A percentile compares a stretch with the other conserved stretches of the same genome.
Evolutionary conservation across 2,113 vertebrate genomes (phyloP).

Genomic region (Microtus pennsylvanicus): DNA sequence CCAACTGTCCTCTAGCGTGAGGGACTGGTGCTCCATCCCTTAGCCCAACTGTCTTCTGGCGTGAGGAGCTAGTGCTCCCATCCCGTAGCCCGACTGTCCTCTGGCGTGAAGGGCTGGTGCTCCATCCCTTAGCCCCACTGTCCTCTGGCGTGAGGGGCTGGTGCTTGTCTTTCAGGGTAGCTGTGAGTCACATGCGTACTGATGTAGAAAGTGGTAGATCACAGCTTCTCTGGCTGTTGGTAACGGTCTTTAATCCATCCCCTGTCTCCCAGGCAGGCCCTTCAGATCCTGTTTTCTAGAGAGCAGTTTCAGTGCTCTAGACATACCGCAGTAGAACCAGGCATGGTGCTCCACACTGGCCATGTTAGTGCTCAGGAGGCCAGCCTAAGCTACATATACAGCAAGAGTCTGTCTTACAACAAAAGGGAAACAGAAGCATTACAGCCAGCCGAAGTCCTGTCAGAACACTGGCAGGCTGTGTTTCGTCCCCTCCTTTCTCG

Average conservation of each 20-base stretch:
- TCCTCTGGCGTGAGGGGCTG: not conserved
- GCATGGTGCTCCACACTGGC: not conserved
- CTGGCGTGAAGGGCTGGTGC: not conserved
- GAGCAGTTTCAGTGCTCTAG: not conserved
- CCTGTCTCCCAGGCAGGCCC: not conserved
- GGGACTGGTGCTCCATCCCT: not conserved
- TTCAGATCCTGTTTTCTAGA: not conserved
- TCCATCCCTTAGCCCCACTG: not conserved
- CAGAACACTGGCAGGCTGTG: not conserved
- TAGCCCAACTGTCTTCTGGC: not conserved
- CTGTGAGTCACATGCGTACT: not conserved
- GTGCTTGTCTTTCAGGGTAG: not conserved
- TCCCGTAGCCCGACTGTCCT: not conserved
- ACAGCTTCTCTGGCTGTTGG: not conserved
- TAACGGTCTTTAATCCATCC: rapidly evolving
- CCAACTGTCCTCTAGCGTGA: too few relatives aligned
- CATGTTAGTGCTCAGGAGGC: not conserved
- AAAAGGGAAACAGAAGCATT: not conserved
- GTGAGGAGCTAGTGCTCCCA: not conserved
- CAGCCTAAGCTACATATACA: not conserved
- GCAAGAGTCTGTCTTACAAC: too few relatives aligned
- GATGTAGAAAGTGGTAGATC: not conserved
- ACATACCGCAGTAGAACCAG: not conserved
- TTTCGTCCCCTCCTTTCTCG: not conserved
- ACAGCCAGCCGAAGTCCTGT: not conserved